phyloP scores from a whole-genome alignment of 2,797 vertebrate genomes.

The Enteromius unitaeniatus region DNA sequence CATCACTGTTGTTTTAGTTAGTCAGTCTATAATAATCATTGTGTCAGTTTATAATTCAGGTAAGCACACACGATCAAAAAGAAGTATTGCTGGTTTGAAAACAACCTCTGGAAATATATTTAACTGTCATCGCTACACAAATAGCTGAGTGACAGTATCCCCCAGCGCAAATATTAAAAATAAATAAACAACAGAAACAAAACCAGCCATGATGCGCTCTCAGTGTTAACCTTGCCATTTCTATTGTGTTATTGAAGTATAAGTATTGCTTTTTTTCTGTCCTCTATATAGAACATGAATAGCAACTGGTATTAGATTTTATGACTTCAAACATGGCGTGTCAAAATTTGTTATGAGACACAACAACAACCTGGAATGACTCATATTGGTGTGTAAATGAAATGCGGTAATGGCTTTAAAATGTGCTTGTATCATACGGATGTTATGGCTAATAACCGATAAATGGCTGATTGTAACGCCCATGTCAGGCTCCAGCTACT shows the following conservation, averaged over 20 bases:
- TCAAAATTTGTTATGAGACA: background rate
- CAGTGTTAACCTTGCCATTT: background rate
- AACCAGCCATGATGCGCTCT: background rate
- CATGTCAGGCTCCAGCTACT: too few species aligned
- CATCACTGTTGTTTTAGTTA: background rate
- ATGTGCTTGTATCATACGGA: background rate
- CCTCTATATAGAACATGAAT: slow-evolving; percentile 1
- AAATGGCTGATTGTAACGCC: background rate
- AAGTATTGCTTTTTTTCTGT: background rate
- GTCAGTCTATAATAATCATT: slow-evolving; percentile 20
- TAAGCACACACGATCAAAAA: slow-evolving; percentile 65
- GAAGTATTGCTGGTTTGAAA: slow-evolving; percentile 46
- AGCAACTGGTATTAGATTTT: background rate
- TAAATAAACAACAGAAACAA: slow-evolving; percentile 20
- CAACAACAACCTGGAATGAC: background rate
- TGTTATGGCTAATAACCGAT: background rate
- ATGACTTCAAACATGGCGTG: background rate
- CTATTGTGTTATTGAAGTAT: background rate
- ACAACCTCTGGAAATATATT: slow-evolving; percentile 36
- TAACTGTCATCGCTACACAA: slow-evolving; percentile 30
- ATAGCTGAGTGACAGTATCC: slow-evolving; percentile 39
- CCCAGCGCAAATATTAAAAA: slow-evolving; percentile 31
- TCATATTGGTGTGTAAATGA: background rate
- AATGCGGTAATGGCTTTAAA: background rate
- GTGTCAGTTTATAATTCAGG: slow-evolving; percentile 33